These are phyloP conservation scores for Tupaia chinensis DNA, from an alignment of 2,113 vertebrate genomes.

Conservation along the genomic window DNA sequence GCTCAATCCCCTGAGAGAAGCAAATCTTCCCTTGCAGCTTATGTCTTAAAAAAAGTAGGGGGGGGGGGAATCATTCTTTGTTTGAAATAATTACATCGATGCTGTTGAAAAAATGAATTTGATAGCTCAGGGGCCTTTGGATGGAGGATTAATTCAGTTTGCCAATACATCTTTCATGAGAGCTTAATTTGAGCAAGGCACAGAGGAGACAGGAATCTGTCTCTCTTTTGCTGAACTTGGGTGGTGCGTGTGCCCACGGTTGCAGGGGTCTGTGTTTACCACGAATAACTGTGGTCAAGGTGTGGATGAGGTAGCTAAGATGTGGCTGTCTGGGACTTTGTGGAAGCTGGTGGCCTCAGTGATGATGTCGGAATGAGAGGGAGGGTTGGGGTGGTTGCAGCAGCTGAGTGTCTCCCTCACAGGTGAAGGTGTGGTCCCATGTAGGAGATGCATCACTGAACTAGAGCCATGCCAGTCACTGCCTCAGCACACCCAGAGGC, in stretches of 20 bases:
- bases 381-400: no score
- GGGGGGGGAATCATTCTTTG: not conserved
- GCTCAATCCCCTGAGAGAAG: not conserved
- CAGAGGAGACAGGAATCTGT: not conserved
- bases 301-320: not conserved
- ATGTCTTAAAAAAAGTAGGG: not conserved
- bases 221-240: fast-evolving
- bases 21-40: not conserved
- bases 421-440: not conserved
- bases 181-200: not conserved
- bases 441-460: not conserved
- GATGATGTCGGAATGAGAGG: not conserved
- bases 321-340: not conserved
- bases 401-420: not conserved
- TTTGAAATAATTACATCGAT: not conserved
- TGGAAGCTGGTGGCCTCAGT: not conserved
- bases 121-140: not conserved
- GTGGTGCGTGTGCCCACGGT: fast-evolving
- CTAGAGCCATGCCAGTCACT: not conserved
- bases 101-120: not conserved
- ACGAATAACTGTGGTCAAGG: not conserved
- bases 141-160: not conserved
- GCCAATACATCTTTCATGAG: not conserved
- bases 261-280: not conserved
- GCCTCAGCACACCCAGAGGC: not conserved